phyloP scores from a whole-genome alignment of 2,888 invertebrate genomes.

The Arctia plantaginis region DNA sequence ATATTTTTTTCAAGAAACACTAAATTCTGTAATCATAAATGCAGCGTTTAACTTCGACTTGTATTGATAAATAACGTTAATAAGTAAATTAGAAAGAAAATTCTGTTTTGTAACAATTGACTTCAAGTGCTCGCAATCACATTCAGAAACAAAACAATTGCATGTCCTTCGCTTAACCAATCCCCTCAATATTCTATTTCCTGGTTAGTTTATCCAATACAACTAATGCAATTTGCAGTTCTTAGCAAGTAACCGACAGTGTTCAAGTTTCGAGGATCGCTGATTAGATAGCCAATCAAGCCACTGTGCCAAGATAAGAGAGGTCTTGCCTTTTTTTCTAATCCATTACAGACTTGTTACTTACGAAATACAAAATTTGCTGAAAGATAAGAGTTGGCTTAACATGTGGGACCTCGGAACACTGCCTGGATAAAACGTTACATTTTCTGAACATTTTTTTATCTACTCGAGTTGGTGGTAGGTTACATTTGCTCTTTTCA shows the following conservation, averaged over 20 bases:
- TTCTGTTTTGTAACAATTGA: background rate
- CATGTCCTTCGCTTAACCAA: background rate
- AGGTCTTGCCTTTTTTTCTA: constrained; percentile 29
- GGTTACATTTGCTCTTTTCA: background rate
- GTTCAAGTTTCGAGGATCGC: constrained; percentile 21
- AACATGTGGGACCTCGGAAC: constrained; percentile 12
- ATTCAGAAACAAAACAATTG: background rate
- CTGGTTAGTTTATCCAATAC: constrained; percentile 2
- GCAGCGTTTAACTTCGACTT: too few relatives aligned
- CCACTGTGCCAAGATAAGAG: constrained; percentile 24
- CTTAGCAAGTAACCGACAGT: constrained; percentile 27
- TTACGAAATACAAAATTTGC: constrained; percentile 22
- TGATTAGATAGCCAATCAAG: constrained; percentile 49
- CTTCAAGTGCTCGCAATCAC: background rate
- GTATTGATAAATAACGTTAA: background rate
- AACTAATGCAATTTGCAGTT: constrained; percentile 32
- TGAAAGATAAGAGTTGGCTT: constrained; percentile 6
- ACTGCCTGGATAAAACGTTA: background rate
- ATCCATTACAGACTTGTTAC: constrained; percentile 46
- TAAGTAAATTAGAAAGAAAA: background rate
- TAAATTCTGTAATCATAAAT: too few relatives aligned
- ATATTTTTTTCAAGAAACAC: too few relatives aligned
- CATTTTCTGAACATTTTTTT: background rate
- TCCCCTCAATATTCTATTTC: constrained; percentile 4
- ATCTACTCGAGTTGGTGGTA: background rate